Percentiles rank a stretch among this genome's conserved stretches.
Evolutionary conservation across 2,888 invertebrate species (phyloP).

Genomic region (Dioctria rufipes): DNA sequence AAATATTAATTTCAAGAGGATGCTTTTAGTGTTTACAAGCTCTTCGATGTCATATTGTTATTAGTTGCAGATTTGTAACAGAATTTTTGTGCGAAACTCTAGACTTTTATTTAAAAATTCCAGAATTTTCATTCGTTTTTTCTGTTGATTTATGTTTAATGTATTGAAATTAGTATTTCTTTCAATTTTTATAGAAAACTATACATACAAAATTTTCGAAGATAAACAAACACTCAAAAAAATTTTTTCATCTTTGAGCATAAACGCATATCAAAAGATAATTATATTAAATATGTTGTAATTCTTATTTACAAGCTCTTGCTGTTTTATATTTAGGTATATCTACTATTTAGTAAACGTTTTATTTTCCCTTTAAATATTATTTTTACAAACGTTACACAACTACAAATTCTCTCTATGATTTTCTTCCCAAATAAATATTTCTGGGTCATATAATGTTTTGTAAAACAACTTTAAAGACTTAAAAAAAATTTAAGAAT

Average conservation of each 20-base stretch:
- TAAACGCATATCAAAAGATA: too few species aligned
- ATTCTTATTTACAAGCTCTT: conserved; percentile 16
- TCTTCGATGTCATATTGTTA: neutral
- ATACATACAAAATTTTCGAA: too few species aligned
- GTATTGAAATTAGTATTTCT: too few species aligned
- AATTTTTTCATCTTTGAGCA: too few species aligned
- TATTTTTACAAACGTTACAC: conserved; percentile 43
- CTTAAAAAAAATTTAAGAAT: conserved; percentile 17
- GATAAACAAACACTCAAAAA: too few species aligned
- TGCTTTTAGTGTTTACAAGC: neutral
- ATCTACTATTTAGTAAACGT: conserved; percentile 56
- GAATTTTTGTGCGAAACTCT: too few species aligned
- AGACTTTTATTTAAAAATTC: too few species aligned
- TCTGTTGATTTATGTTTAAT: too few species aligned
- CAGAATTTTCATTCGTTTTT: too few species aligned
- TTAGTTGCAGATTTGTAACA: neutral
- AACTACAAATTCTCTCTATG: conserved; percentile 13
- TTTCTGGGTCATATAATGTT: neutral
- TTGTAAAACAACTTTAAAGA: conserved; percentile 17
- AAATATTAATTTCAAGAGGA: conserved; percentile 11
- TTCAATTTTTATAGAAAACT: too few species aligned
- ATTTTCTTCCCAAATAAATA: conserved; percentile 3
- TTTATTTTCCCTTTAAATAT: conserved; percentile 56
- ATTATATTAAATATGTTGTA: too few species aligned
- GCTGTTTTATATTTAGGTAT: conserved; percentile 33